Evolutionary conservation across 1,140 invertebrate genomes (phyloP).

Genomic region (Parapsyche elsis): DNA sequence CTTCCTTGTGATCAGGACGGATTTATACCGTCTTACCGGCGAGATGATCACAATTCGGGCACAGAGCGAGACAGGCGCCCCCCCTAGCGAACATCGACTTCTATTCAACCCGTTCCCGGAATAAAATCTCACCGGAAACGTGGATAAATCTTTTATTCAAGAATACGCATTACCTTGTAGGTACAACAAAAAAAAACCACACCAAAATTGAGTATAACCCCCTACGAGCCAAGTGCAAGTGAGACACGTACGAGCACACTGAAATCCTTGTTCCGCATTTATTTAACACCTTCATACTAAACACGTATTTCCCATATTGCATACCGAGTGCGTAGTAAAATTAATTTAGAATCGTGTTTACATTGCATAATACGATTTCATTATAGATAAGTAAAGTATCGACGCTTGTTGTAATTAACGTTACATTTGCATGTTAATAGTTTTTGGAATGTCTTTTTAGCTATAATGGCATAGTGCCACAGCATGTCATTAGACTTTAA

Average conservation of each 20-base stretch:
- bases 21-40: constrained; percentile 15
- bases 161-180: too few species aligned
- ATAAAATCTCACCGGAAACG: neutral
- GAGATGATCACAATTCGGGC: constrained; percentile 6
- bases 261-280: too few species aligned
- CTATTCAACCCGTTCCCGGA: neutral
- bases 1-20: constrained; percentile 2
- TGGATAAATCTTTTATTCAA: neutral
- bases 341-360: too few species aligned
- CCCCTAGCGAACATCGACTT: neutral
- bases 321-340: too few species aligned
- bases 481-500: constrained; percentile 17
- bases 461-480: neutral
- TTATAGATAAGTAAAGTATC: neutral
- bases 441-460: constrained; percentile 16
- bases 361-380: neutral
- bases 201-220: too few species aligned
- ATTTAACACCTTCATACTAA: too few species aligned
- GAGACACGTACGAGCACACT: too few species aligned
- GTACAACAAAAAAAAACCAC: too few species aligned
- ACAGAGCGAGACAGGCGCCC: neutral
- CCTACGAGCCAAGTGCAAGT: too few species aligned
- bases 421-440: constrained; percentile 25
- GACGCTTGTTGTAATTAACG: neutral
- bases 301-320: too few species aligned